Base-by-base conservation (phyloP, 2,888 invertebrate species). In the Branchellion lobata region DNA sequence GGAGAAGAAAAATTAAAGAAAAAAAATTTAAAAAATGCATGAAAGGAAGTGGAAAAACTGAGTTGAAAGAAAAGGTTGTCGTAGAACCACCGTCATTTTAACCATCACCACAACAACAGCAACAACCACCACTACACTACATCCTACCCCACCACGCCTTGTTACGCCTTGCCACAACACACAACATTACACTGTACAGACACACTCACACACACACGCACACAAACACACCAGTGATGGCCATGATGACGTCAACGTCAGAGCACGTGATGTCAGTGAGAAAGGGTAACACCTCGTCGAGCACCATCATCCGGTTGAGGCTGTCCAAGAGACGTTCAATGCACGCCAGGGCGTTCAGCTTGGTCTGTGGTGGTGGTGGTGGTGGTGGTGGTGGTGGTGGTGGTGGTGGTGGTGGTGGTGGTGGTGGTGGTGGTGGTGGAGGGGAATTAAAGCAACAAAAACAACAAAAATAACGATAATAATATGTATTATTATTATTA, bases 261-360 rank as follows among this genome's bases (percentile, higher is more conserved):
- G 92, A 92, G 74, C 95, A 91, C 82, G 93, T 91, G 84, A 95
- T 93, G 84, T 93, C 92, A 85, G 93, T 92, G 47, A 97, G 90
- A 82, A 96, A 90, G 0, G 96, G 96, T 83, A 96, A 90, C 71
- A 96, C 93, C 85, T 94, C 93, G 85, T 95, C 95, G 84, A 94
- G 91, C 80, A 96, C 93, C 87, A 94, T 93, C 80, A 91, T 91
- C 85, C 93, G 92, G 84, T 96, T 95, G 83, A 96, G 90, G 83
- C 93, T 92, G 84, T 92, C 91, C 83, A 96, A 89, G 27, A 94
- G 92, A 84, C 92, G 91, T 87, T 95, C 94, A 78, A 89, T 86
- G 83, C 88, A 88, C 1, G 85, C 84, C 81, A 88, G 83, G 14
- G 88, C 87, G 82, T 87, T 88, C 71, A 87, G 84, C 81, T 86